Percentiles rank a stretch among this genome's conserved stretches.
Evolutionary conservation across 2,888 invertebrate genomes (phyloP).

Genomic region (Bugulina stolonifera): DNA sequence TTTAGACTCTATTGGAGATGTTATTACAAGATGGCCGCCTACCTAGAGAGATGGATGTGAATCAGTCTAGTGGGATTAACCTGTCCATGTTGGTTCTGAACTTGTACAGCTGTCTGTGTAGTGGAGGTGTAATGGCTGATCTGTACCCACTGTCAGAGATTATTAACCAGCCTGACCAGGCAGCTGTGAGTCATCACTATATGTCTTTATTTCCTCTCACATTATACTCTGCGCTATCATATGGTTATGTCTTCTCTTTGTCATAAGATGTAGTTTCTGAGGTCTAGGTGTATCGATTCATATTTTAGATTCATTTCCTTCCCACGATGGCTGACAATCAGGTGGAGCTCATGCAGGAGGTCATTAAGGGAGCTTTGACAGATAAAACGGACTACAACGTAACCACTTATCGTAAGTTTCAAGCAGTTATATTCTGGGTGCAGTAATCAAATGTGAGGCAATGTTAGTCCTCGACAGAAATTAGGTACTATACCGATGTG

Average conservation of each 20-base stretch:
- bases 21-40: not conserved
- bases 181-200: not conserved
- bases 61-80: conserved; percentile 1
- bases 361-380: not conserved
- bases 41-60: conserved; percentile 12
- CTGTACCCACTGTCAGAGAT: conserved; percentile 14
- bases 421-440: too few relatives aligned
- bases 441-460: too few relatives aligned
- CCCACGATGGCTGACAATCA: conserved; percentile 24
- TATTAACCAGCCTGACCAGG: not conserved
- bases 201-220: not conserved
- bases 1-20: not conserved
- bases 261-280: not conserved
- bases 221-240: not conserved
- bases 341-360: not conserved
- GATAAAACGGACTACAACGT: not conserved
- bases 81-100: conserved; percentile 19
- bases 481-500: too few relatives aligned
- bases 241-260: not conserved
- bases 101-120: conserved; percentile 7
- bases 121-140: not conserved
- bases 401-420: not conserved
- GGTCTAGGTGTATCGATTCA: not conserved
- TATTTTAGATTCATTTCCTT: conserved; percentile 3
- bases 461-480: too few relatives aligned